These are phyloP conservation scores for Microcebus lehilahytsara DNA, from an alignment of 2,113 vertebrate genomes.

Conservation along the genomic window DNA sequence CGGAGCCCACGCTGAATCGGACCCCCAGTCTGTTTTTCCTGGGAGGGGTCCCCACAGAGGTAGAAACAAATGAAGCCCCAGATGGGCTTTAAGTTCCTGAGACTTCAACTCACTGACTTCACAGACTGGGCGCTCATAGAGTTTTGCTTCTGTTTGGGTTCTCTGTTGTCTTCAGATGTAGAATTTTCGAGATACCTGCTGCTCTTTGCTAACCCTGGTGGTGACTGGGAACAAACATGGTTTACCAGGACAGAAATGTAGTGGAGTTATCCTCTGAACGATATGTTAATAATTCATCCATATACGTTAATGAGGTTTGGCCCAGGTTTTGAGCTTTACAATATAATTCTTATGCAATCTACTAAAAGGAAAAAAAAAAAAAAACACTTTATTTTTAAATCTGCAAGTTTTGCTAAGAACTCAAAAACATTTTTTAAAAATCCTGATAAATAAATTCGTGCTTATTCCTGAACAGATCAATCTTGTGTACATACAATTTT, in stretches of 20 bases:
- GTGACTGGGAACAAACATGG: not conserved
- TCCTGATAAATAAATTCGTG: not conserved
- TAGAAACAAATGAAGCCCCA: not conserved
- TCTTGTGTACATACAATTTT: not conserved
- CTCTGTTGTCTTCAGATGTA: not conserved
- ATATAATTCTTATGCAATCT: not conserved
- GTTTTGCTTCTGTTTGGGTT: not conserved
- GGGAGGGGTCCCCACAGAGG: not conserved
- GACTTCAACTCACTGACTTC: fast-evolving
- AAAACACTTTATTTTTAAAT: not conserved
- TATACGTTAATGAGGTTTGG: not conserved
- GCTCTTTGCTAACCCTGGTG: too few relatives aligned
- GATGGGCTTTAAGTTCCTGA: fast-evolving
- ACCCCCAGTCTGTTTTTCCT: not conserved
- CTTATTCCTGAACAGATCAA: not conserved
- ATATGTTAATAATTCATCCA: fast-evolving
- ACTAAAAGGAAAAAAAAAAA: not conserved
- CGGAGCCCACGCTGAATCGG: too few relatives aligned
- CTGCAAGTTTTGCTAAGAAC: not conserved
- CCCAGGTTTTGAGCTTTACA: not conserved
- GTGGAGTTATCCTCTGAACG: not conserved
- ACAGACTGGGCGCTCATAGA: fast-evolving
- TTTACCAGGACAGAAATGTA: not conserved
- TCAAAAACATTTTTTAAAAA: not conserved
- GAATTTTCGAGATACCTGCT: not conserved